Evolutionary conservation across 92 coral and sea anemone genomes (phyloP).

Genomic region (Siderastrea radians): DNA sequence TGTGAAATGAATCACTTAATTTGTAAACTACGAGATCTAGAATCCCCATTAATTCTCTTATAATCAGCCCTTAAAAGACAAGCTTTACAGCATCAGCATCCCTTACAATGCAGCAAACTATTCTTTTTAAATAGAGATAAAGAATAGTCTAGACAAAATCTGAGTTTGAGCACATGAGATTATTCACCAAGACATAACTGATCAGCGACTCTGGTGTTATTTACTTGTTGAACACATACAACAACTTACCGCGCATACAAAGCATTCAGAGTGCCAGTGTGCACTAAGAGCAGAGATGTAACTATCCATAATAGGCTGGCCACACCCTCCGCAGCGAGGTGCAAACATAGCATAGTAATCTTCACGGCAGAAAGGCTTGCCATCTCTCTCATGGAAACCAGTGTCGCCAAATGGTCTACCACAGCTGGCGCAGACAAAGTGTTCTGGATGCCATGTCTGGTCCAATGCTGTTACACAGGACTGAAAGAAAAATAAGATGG

Average conservation of each 20-base stretch:
- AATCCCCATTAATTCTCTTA: too few species aligned
- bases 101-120: too few species aligned
- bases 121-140: too few species aligned
- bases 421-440: conserved; percentile 95
- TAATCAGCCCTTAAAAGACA: too few species aligned
- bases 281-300: conserved; percentile 98
- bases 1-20: too few species aligned
- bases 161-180: too few species aligned
- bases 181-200: too few species aligned
- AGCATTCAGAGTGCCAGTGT: conserved; percentile 99
- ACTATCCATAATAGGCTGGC: conserved; percentile 97
- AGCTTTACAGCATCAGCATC: too few species aligned
- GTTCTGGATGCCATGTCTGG: conserved; percentile 99
- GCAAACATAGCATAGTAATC: conserved; percentile 99
- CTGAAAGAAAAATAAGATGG: conserved; percentile 40
- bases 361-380: conserved; percentile 97
- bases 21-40: too few species aligned
- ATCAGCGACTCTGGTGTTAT: too few species aligned
- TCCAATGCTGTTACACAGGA: conserved; percentile 98
- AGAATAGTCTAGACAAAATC: too few species aligned
- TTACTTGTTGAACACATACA: too few species aligned
- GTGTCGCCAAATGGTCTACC: conserved; percentile 96
- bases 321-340: conserved; percentile 99
- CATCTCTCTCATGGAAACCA: conserved; percentile 99
- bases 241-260: conserved; percentile 90